Evolutionary conservation across 2,797 vertebrate genomes (phyloP).

Genomic region (Gouania willdenowi): DNA sequence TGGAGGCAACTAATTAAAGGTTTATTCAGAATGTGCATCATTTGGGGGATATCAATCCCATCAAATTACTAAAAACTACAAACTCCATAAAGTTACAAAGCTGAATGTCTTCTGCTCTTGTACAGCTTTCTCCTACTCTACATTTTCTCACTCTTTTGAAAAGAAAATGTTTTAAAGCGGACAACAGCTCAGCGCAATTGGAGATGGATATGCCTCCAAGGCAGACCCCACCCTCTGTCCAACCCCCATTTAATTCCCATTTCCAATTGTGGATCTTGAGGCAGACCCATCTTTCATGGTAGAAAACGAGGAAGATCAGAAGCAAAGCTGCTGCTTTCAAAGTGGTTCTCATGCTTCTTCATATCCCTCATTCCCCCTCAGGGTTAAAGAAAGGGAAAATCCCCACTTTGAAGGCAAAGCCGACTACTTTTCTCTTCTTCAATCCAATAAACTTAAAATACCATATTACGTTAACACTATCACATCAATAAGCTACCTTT

Average conservation of each 20-base stretch:
- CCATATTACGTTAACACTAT: no score
- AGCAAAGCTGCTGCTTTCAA: conserved; percentile 53
- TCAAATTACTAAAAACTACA: neutral
- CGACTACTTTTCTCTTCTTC: no score
- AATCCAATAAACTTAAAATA: conserved; percentile 9
- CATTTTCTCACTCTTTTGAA: conserved; percentile 33
- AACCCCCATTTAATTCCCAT: conserved; percentile 44
- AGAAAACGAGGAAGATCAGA: conserved; percentile 57
- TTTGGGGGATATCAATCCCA: no score
- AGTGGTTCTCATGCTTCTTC: conserved; percentile 65
- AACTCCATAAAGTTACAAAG: neutral
- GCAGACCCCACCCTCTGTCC: conserved; percentile 58
- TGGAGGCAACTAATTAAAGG: no score
- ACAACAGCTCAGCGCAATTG: conserved; percentile 54
- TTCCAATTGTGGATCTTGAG: conserved; percentile 46
- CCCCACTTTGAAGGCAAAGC: no score
- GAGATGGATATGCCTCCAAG: conserved; percentile 53
- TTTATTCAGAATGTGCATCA: no score
- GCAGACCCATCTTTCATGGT: conserved; percentile 54
- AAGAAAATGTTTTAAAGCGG: conserved; percentile 39
- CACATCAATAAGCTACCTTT: no score
- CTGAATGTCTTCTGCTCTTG: neutral
- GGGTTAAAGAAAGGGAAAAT: conserved; percentile 36
- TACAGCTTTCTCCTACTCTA: conserved; percentile 7
- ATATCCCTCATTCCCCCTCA: conserved; percentile 38